Evolutionary conservation across 2,888 invertebrate genomes (phyloP), one percentile per base, ranked within the genome.

Genomic region (Acronicta aceris): DNA sequence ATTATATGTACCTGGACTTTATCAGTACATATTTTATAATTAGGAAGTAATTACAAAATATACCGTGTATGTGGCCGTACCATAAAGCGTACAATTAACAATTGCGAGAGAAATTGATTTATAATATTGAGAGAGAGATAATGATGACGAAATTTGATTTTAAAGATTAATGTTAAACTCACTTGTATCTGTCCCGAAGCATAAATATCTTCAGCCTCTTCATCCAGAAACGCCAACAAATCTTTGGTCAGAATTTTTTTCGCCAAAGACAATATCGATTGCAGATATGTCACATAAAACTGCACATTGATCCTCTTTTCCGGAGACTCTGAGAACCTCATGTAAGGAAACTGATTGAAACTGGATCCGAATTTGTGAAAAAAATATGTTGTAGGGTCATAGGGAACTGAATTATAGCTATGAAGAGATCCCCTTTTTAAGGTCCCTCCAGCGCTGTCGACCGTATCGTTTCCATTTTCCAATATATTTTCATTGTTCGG

Each of bases 361-460:
- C 98, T 98, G 0, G 99, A 98, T 9, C 99, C 99, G 84, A 98
- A 98, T 81, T 98, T 97, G 59, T 97, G 96, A 83, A 99, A 99
- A 90, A 98, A 99, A 85, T 98, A 97, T 0, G 97, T 97, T 0
- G 97, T 96, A 0, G 98, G 97, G 90, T 98, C 97, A 71, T 97
- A 97, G 0, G 97, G 96, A 2, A 97, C 95, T 0, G 96, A 96
- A 65, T 95, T 95, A 74, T 96, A 96, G 63, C 95, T 95, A 50
- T 95, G 94, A 0, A 95, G 78, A 0, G 95, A 95, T 0, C 89
- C 91, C 3, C 93, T 77, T 73, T 94, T 93, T 0, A 95, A 79
- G 2, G 91, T 90, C 0, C 90, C 89, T 0, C 82, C 81, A 3
- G 77, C 71, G 61, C 88, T 87, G 49, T 94, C 93, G 0, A 90